phyloP scores from a whole-genome alignment of 2,888 invertebrate species.

The Cactoblastis cactorum region DNA sequence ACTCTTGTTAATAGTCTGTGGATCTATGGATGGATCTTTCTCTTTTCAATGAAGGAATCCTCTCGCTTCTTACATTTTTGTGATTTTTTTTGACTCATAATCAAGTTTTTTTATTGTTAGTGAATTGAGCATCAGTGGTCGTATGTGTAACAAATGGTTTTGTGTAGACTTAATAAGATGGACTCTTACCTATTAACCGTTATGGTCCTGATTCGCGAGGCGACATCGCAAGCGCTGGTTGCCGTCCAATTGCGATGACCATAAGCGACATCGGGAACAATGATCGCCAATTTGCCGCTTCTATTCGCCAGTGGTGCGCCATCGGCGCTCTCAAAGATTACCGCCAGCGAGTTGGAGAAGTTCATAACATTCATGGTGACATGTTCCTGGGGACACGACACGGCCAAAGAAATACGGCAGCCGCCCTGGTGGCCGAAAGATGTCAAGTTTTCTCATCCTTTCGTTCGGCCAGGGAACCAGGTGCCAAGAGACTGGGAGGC shows the following conservation, averaged over 20 bases:
- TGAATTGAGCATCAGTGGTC: conserved; percentile 24
- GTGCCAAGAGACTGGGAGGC: conserved; percentile 78
- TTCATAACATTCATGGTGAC: conserved; percentile 88
- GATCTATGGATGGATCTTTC: conserved; percentile 51
- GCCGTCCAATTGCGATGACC: conserved; percentile 66
- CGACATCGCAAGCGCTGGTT: conserved; percentile 64
- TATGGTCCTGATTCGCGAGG: conserved; percentile 47
- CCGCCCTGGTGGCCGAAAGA: conserved; percentile 87
- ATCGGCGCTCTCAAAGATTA: conserved; percentile 82
- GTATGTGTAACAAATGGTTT: conserved; percentile 42
- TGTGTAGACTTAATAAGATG: conserved; percentile 36
- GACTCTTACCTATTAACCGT: conserved; percentile 51
- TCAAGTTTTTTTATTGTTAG: conserved; percentile 28
- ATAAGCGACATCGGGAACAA: conserved; percentile 64
- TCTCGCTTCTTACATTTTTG: conserved; percentile 48
- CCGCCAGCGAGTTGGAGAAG: conserved; percentile 81
- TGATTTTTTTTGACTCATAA: conserved; percentile 36
- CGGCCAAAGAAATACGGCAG: conserved; percentile 75
- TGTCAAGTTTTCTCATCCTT: conserved; percentile 82
- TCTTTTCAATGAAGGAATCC: conserved; percentile 56
- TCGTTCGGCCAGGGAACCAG: conserved; percentile 68
- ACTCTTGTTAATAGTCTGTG: conserved; percentile 31
- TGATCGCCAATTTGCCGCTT: conserved; percentile 86
- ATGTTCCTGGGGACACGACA: conserved; percentile 84
- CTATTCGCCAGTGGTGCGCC: conserved; percentile 86